Base-by-base conservation (phyloP, 2,888 invertebrate species). In the Phaonia tiefii region DNA sequence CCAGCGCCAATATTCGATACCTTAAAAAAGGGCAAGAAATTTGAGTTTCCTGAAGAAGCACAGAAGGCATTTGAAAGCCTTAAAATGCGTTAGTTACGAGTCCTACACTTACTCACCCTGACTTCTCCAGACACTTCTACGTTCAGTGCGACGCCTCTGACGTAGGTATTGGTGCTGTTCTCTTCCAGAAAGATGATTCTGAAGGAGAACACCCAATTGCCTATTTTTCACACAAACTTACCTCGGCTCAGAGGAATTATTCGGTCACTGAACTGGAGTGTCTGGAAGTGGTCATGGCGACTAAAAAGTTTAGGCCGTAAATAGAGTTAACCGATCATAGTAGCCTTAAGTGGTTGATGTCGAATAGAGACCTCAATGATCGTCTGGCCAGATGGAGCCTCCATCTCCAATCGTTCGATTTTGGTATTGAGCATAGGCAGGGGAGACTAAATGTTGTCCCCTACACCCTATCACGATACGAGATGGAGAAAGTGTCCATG, bases 311-410 rank as follows among this genome's bases (percentile, higher is more conserved):
- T 39, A 8, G 76, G 5, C 65, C 54, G 0, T 70, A 76, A 17
- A 31, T 70, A 0, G 70, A 76, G 17, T 20, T 69, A 15, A 75
- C 75, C 67, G 69, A 72, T 51, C 66, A 58, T 25, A 25, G n/a
- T 10, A 10, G 2, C n/a, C n/a, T n/a, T n/a, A n/a, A n/a, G n/a
- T n/a, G n/a, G n/a, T n/a, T n/a, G n/a, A n/a, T n/a, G n/a, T 79
- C 4, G 78, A 83, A 63, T 77, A 75, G n/a, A 1, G 67, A 80
- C 20, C 82, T 87, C 0, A 86, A 87, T n/a, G 71, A 60, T n/a
- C 13, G 26, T 17, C 44, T 75, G 22, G 75, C 67, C 11, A 17
- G 75, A n/a, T n/a, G n/a, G n/a, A n/a, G n/a, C n/a, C n/a, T n/a
- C n/a, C n/a, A n/a, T n/a, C n/a, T n/a, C n/a, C n/a, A n/a, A n/a